Evolutionary conservation across 1,140 invertebrate species (phyloP).

Genomic region (Saccostrea cuccullata): DNA sequence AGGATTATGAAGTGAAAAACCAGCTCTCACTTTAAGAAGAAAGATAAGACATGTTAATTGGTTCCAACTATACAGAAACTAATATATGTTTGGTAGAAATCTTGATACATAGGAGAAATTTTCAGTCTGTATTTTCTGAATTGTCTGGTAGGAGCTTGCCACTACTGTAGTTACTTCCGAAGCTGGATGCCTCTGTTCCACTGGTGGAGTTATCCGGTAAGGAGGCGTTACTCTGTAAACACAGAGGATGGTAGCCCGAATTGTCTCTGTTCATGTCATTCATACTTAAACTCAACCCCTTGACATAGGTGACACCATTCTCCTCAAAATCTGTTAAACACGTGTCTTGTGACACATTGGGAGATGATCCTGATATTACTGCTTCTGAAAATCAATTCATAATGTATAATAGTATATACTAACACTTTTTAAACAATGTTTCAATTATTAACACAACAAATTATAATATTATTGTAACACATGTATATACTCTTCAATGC

Average conservation of each 20-base stretch:
- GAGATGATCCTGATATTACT: not conserved
- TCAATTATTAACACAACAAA: not conserved
- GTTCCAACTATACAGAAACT: not conserved
- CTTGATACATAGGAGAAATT: not conserved
- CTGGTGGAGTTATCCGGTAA: constrained; percentile 60
- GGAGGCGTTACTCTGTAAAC: constrained; percentile 55
- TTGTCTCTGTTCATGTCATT: constrained; percentile 51
- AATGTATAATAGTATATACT: not conserved
- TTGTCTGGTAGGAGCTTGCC: constrained; percentile 62
- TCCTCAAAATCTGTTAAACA: constrained; percentile 9
- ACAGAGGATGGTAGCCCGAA: constrained; percentile 47
- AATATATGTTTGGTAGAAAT: no score
- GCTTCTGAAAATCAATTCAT: not conserved
- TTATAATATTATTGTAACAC: not conserved
- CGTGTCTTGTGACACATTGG: not conserved
- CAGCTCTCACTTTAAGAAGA: constrained; percentile 18
- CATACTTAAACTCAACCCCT: constrained; percentile 54
- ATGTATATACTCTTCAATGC: not conserved
- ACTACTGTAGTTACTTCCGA: constrained; percentile 68
- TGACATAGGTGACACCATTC: constrained; percentile 44
- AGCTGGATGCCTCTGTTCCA: constrained; percentile 70
- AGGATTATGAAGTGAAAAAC: not conserved
- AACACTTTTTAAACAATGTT: not conserved
- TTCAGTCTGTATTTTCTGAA: constrained; percentile 1
- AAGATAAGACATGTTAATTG: not conserved